A percentile compares a stretch with the other conserved stretches of the same genome.
Conservation (phyloP, 1,140 invertebrate species). For the Meloidogyne hapla region DNA sequence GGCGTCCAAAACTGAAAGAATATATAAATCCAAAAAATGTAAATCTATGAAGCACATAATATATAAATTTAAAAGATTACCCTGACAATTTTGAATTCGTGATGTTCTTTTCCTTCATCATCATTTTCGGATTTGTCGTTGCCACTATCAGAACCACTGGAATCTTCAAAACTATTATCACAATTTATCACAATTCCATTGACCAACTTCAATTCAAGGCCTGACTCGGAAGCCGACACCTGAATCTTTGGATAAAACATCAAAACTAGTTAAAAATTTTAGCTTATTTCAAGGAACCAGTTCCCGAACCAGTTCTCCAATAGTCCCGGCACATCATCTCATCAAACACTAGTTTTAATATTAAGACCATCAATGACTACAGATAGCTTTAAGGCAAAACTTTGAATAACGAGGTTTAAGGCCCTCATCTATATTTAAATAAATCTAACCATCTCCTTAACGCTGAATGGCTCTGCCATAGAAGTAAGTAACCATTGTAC, state of each 20-base stretch:
- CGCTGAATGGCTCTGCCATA: not conserved
- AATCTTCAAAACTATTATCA: not conserved
- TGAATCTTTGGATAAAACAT: not conserved
- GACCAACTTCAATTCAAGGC: not conserved
- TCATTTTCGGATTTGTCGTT: not conserved
- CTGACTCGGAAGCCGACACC: not conserved
- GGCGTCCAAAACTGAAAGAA: not conserved
- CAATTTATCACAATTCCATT: not conserved
- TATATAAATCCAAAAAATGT: not conserved
- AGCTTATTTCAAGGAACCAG: no score
- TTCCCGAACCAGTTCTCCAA: no score
- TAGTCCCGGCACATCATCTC: no score
- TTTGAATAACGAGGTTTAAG: no score
- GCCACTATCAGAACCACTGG: not conserved
- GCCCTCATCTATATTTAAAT: not conserved
- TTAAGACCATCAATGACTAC: no score
- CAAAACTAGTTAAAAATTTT: no score
- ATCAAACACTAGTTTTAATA: no score
- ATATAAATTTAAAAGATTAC: not conserved
- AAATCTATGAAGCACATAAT: no score
- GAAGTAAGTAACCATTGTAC: conserved; percentile 10
- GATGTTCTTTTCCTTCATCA: not conserved
- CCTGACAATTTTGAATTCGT: not conserved
- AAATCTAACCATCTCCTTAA: not conserved
- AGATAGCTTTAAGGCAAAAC: no score